phyloP scores from a whole-genome alignment of 2,113 vertebrate genomes.

The Brachyhypopomus occidentalis region DNA sequence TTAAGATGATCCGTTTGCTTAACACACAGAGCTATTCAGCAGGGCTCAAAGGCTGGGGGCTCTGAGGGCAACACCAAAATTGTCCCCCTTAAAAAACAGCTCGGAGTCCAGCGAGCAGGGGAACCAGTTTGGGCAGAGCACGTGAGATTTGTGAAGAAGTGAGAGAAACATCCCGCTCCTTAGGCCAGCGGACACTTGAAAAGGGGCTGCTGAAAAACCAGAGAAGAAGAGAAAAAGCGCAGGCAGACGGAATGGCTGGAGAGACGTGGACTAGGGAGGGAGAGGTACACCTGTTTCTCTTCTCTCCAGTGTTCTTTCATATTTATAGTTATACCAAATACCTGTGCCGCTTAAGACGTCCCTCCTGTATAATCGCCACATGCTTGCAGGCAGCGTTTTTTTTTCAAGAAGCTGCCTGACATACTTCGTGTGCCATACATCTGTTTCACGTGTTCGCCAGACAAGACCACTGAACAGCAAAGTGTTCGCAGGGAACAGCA shows the following conservation, averaged over 20 bases:
- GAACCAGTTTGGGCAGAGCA: constrained; percentile 53
- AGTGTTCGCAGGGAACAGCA: constrained; percentile 10
- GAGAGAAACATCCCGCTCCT: constrained; percentile 46
- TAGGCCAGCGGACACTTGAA: constrained; percentile 10
- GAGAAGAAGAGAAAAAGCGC: constrained; percentile 7
- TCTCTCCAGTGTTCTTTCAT: constrained; percentile 13
- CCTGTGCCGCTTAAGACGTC: constrained; percentile 30
- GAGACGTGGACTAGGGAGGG: constrained; percentile 14
- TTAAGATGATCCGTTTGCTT: constrained; percentile 82
- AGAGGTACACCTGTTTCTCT: constrained; percentile 43
- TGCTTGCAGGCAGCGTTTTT: constrained; percentile 44
- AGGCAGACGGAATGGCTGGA: constrained; percentile 14
- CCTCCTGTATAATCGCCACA: constrained; percentile 31
- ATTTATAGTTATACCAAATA: constrained; percentile 36
- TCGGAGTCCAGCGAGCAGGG: constrained; percentile 47
- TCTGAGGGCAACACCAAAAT: constrained; percentile 51
- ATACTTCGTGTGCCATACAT: constrained; percentile 42
- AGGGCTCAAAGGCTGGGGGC: constrained; percentile 73
- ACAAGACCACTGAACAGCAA: constrained; percentile 6
- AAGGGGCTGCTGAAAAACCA: constrained; percentile 17
- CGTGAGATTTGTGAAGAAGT: constrained; percentile 51
- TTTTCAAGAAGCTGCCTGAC: constrained; percentile 37
- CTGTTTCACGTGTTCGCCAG: constrained; percentile 39
- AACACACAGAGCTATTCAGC: constrained; percentile 78
- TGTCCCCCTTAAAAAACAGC: constrained; percentile 57